Evolutionary conservation across 2,113 vertebrate genomes (phyloP), one percentile per base, ranked within the genome.

Genomic region (Lycaon pictus): DNA sequence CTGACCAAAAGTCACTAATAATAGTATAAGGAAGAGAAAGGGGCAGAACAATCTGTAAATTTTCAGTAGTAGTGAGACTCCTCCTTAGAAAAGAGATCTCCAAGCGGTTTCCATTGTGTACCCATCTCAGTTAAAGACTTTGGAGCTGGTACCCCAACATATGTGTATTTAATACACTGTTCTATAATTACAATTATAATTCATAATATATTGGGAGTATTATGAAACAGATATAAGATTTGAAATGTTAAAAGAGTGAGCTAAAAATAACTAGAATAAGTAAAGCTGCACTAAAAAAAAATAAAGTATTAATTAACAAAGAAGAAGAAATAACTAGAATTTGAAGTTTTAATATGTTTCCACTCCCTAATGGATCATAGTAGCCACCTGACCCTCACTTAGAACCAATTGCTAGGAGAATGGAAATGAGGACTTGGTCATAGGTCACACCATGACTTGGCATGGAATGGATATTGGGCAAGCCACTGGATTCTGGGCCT

Each of bases 201-300:
- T 35, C 12, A 22, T 77, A 58, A 56, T 89, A 56, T 23, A 25
- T 72, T 37, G 37, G 12, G 43, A 56, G 63, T 53, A 60, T 65
- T 84, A 11, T 43, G n/a, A 91, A 77, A 72, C 74, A 91, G 25
- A 55, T 81, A 9, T 23, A 71, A 35, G 37, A 63, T 48, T 16
- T 89, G 60, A 51, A 27, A 74, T 67, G 23, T 81, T 72, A 43
- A 56, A 87, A 92, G 15, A n/a, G 5, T 67, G 74, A 84, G 37
- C 86, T 80, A 94, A 93, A 84, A 96, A 79, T 67, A 62, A 72
- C 63, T 58, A 62, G 63, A 88, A 80, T 60, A 60, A 76, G 60
- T 80, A 27, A 94, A 94, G 80, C 22, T 69, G 62, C 4, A 22
- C 62, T 51, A 43, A 88, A 85, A 67, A 67, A 43, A 92, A 53